Conservation (phyloP, 2,113 vertebrate species). For the Atractosteus spatula region DNA sequence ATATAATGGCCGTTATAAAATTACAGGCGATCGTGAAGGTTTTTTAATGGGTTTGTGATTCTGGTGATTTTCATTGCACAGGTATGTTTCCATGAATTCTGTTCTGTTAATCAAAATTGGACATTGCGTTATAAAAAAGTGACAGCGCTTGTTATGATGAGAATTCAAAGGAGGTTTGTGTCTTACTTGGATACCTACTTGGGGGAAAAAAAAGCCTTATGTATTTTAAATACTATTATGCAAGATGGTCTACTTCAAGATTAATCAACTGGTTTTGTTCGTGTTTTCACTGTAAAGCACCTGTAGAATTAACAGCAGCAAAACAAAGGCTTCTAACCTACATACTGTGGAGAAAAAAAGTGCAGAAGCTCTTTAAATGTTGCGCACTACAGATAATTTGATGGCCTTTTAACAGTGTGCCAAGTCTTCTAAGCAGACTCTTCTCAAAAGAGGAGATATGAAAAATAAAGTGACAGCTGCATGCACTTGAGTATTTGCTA, state of each 20-base stretch:
- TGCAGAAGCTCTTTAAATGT: slow-evolving; percentile 50
- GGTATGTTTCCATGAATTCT: too few species aligned
- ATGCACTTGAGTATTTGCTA: slow-evolving; percentile 36
- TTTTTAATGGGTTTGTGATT: too few species aligned
- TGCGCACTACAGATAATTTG: slow-evolving; percentile 6
- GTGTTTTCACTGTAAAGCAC: slow-evolving; percentile 61
- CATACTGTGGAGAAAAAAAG: not conserved
- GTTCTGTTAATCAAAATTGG: slow-evolving; percentile 56
- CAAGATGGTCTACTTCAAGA: slow-evolving; percentile 17
- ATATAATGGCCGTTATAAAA: too few species aligned
- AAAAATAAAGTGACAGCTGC: slow-evolving; percentile 47
- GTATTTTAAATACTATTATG: slow-evolving; percentile 59
- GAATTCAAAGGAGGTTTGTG: slow-evolving; percentile 59
- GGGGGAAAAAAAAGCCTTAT: slow-evolving; percentile 35
- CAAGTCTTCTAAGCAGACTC: slow-evolving; percentile 45
- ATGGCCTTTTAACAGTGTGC: slow-evolving; percentile 31
- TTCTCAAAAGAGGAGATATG: slow-evolving; percentile 34
- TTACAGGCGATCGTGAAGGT: too few species aligned
- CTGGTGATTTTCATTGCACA: too few species aligned
- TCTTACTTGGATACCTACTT: slow-evolving; percentile 49
- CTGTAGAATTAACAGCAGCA: slow-evolving; percentile 63
- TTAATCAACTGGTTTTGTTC: slow-evolving; percentile 53
- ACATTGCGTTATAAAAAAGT: slow-evolving; percentile 61
- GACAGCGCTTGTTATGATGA: slow-evolving; percentile 49
- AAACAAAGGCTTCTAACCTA: slow-evolving; percentile 52